Percentiles rank a stretch among this genome's conserved stretches.
phyloP scores from a whole-genome alignment of 2,888 invertebrate species.

The Schizaphis graminum region DNA sequence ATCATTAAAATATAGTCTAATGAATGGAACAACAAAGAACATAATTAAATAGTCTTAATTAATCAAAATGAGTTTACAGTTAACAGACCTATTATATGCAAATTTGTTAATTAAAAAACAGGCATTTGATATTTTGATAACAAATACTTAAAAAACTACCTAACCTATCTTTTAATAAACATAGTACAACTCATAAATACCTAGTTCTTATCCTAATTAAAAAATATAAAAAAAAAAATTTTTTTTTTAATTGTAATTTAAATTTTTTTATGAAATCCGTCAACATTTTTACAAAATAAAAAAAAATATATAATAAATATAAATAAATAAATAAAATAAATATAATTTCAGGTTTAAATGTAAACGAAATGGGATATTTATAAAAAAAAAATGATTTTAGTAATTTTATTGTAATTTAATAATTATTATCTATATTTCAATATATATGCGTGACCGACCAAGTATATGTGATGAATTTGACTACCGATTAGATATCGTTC shows the following conservation, averaged over 20 bases:
- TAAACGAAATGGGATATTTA: no score
- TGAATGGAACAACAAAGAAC: constrained; percentile 1
- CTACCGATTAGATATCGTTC: no score
- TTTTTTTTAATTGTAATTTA: no score
- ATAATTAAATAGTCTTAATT: constrained; percentile 18
- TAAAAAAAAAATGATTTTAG: no score
- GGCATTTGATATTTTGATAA: constrained; percentile 35
- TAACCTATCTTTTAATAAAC: background rate
- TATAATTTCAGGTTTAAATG: no score
- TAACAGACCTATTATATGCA: constrained; percentile 45
- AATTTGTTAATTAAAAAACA: constrained; percentile 31
- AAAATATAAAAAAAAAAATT: background rate
- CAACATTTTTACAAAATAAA: no score
- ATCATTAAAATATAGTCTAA: constrained; percentile 2
- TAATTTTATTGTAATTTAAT: no score
- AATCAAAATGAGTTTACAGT: constrained; percentile 15
- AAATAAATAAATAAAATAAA: no score
- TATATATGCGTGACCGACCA: no score
- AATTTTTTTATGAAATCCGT: no score
- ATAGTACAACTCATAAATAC: background rate
- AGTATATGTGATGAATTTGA: no score
- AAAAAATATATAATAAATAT: no score
- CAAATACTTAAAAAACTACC: background rate
- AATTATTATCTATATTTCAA: background rate
- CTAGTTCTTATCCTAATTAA: background rate